A percentile compares a stretch with the other conserved stretches of the same genome.
Evolutionary conservation across 2,797 vertebrate species (phyloP).

Genomic region (Tragopan temminckii): DNA sequence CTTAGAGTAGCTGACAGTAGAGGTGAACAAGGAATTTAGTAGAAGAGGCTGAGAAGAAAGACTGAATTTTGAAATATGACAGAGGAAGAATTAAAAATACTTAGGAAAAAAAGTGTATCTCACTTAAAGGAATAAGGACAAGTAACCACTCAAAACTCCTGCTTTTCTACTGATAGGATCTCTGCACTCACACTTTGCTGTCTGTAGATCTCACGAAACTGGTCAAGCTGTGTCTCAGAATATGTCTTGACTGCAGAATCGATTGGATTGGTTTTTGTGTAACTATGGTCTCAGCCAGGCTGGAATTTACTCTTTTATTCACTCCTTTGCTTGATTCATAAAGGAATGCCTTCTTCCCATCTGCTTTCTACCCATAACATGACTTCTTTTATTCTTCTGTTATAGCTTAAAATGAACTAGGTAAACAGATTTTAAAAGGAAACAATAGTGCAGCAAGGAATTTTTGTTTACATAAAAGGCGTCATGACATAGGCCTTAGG

Average conservation of each 20-base stretch:
- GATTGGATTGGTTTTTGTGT: not conserved
- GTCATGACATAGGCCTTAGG: rapidly evolving
- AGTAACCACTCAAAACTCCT: not conserved
- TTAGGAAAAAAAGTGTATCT: not conserved
- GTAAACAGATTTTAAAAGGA: not conserved
- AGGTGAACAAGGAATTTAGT: conserved; percentile 2
- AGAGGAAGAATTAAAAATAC: not conserved
- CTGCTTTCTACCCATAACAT: not conserved
- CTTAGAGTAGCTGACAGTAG: conserved; percentile 5
- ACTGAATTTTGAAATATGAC: not conserved
- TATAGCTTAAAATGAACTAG: not conserved
- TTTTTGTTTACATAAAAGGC: not conserved
- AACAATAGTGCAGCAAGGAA: not conserved
- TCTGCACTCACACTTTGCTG: not conserved
- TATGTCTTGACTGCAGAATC: not conserved
- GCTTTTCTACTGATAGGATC: not conserved
- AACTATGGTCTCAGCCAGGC: not conserved
- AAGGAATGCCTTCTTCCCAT: not conserved
- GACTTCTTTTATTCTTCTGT: not conserved
- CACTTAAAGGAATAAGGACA: not conserved
- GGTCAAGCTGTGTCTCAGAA: not conserved
- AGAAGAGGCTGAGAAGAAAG: not conserved
- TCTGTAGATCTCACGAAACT: not conserved
- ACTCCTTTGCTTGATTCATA: not conserved
- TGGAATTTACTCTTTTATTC: not conserved